A percentile compares a stretch with the other conserved stretches of the same genome.
These are phyloP conservation scores for Malurus cyaneus DNA, from an alignment of 2,113 vertebrate species.

Conservation along the genomic window DNA sequence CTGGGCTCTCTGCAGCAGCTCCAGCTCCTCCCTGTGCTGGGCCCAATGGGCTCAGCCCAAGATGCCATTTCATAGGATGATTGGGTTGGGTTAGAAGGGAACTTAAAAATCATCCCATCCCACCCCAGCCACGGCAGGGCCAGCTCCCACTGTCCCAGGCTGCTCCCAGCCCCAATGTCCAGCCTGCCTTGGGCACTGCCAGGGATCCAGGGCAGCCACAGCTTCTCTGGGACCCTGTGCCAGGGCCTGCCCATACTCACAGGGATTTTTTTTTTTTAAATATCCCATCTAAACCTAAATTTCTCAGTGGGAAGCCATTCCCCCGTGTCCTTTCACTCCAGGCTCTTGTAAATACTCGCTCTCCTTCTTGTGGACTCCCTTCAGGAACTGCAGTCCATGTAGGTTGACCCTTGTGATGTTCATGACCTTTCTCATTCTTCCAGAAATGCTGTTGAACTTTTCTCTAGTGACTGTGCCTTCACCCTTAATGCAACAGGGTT, in stretches of 20 bases:
- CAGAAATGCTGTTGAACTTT: neutral
- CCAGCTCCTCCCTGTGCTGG: neutral
- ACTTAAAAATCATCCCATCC: rapidly evolving
- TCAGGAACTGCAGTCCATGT: neutral
- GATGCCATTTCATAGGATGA: rapidly evolving
- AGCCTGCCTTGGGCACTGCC: neutral
- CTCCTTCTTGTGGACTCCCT: neutral
- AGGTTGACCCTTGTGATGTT: neutral
- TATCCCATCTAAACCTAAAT: neutral
- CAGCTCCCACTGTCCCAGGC: neutral
- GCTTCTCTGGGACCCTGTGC: neutral
- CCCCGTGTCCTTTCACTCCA: neutral
- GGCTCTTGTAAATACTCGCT: neutral
- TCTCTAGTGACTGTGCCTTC: neutral
- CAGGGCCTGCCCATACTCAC: rapidly evolving
- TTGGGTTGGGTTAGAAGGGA: neutral
- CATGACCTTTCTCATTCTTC: neutral
- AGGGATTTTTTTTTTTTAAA: neutral
- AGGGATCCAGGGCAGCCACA: neutral
- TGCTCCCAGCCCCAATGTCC: neutral
- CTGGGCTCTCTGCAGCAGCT: neutral
- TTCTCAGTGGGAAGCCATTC: neutral
- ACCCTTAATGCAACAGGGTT: neutral
- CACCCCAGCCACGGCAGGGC: neutral
- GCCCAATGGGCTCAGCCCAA: neutral